phyloP scores from a whole-genome alignment of 2,113 vertebrate genomes.

The Syngnathoides biaculeatus region DNA sequence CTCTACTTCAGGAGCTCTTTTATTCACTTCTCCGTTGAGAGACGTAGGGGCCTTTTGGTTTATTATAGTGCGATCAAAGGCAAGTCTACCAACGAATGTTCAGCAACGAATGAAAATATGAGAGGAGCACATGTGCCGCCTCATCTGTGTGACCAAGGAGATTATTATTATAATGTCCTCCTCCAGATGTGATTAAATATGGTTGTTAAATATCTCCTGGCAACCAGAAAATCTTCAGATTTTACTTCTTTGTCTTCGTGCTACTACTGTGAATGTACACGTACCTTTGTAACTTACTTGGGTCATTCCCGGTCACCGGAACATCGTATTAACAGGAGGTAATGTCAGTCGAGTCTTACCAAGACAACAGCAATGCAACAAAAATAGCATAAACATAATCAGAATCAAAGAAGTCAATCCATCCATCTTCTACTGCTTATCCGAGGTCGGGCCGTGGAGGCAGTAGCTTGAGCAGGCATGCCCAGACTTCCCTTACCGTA shows the following conservation, averaged over 20 bases:
- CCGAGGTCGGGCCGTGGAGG: no score
- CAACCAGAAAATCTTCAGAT: neutral
- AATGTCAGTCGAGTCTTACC: no score
- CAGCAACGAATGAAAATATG: constrained; percentile 41
- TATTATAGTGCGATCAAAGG: constrained; percentile 41
- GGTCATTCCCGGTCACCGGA: no score
- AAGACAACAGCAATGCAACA: no score
- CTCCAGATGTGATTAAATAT: constrained; percentile 13
- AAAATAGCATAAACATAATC: no score
- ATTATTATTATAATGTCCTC: constrained; percentile 27
- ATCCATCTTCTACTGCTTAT: no score
- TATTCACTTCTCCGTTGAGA: constrained; percentile 21
- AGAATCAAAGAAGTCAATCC: no score
- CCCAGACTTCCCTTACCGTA: no score
- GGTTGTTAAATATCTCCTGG: constrained; percentile 5
- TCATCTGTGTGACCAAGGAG: neutral
- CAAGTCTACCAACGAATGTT: constrained; percentile 34
- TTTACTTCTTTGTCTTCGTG: constrained; percentile 10
- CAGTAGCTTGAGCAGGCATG: no score
- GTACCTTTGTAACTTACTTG: neutral
- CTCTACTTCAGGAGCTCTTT: constrained; percentile 27
- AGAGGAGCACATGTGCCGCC: neutral
- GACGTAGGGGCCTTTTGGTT: constrained; percentile 18
- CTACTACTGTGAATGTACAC: constrained; percentile 3
- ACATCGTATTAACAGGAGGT: no score